Evolutionary conservation across 1,140 invertebrate genomes (phyloP).

Genomic region (Pseudoatta argentina): DNA sequence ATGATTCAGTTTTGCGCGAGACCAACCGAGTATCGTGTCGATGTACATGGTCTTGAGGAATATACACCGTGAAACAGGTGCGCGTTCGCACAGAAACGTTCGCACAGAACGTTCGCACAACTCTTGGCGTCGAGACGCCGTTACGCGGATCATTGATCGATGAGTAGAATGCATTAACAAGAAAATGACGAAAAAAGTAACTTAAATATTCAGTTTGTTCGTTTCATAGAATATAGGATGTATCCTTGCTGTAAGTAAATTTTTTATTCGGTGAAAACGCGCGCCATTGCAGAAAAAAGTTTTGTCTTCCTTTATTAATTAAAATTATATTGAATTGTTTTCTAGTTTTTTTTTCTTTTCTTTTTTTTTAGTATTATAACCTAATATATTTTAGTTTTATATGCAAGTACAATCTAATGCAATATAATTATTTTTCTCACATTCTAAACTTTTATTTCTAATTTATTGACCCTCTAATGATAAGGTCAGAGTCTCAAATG

Average conservation of each 20-base stretch:
- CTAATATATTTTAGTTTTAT: not conserved
- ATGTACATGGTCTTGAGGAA: constrained; percentile 68
- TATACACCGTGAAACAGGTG: constrained; percentile 72
- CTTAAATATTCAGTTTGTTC: constrained; percentile 43
- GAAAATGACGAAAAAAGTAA: constrained; percentile 36
- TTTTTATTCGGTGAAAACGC: not conserved
- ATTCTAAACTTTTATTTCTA: not conserved
- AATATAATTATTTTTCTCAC: not conserved
- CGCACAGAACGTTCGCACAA: constrained; percentile 59
- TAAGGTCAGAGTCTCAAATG: too few species aligned
- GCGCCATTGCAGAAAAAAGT: not conserved
- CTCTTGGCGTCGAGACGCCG: constrained; percentile 33
- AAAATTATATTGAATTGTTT: not conserved
- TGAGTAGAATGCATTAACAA: constrained; percentile 49
- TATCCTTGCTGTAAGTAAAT: not conserved
- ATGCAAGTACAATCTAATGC: not conserved
- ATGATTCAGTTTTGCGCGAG: constrained; percentile 76
- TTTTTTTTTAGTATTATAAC: not conserved
- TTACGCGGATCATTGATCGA: constrained; percentile 53
- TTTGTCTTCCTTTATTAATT: not conserved
- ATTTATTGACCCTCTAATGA: not conserved
- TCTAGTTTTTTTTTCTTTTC: not conserved
- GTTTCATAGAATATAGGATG: constrained; percentile 6
- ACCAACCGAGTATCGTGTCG: constrained; percentile 67
- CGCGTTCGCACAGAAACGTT: constrained; percentile 70